Conservation (phyloP, 2,113 vertebrate species). For the Bufo bufo region DNA sequence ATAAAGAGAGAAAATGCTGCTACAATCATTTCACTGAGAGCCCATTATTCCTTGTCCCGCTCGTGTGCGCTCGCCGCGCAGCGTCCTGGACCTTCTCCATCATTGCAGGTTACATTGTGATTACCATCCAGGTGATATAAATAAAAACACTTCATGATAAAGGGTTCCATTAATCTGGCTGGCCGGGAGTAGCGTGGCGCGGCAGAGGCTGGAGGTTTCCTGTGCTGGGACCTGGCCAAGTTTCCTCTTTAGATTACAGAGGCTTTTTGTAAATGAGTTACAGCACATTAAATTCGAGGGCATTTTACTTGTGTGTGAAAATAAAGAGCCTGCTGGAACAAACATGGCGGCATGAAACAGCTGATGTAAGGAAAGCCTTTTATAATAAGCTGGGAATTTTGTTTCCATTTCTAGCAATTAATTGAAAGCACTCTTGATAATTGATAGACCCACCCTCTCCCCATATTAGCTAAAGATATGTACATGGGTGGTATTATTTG, state of each 20-base stretch:
- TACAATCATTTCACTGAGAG: not conserved
- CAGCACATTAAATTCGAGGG: constrained; percentile 20
- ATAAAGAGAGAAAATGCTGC: not conserved
- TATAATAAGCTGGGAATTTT: not conserved
- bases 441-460: too few species aligned
- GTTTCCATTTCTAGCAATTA: not conserved
- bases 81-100: constrained; percentile 11
- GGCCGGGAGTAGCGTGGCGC: not conserved
- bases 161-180: constrained; percentile 27
- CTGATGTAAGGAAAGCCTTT: not conserved
- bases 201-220: not conserved
- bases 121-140: constrained; percentile 46
- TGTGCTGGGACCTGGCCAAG: not conserved
- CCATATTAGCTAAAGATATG: too few species aligned
- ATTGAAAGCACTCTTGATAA: not conserved
- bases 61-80: not conserved
- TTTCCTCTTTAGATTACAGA: not conserved
- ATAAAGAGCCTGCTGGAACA: constrained; percentile 30
- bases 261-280: not conserved
- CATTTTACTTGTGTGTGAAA: constrained; percentile 39
- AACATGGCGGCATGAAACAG: not conserved
- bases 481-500: too few species aligned
- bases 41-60: not conserved
- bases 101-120: constrained; percentile 43
- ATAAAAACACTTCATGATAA: constrained; percentile 36